phyloP scores from a whole-genome alignment of 2,888 invertebrate species.

The Tupiocoris notatus region DNA sequence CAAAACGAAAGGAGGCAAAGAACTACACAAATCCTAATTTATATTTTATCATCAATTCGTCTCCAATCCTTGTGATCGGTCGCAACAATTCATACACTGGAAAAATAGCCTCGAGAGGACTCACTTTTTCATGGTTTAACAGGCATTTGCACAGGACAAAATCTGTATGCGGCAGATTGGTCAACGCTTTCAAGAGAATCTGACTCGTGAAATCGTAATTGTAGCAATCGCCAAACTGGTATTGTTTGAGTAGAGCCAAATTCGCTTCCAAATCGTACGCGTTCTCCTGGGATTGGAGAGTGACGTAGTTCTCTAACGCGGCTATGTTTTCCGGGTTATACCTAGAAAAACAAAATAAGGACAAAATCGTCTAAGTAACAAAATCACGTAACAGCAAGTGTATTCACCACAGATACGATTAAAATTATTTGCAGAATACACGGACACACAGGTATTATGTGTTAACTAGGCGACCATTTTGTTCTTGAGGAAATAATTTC shows the following conservation, averaged over 20 bases:
- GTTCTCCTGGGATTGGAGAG: conserved; percentile 88
- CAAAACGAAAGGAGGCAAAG: no score
- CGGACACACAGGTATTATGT: no score
- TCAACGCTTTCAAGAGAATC: conserved; percentile 91
- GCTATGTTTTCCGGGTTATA: conserved; percentile 95
- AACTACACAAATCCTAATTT: no score
- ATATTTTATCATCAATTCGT: no score
- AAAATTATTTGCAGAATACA: no score
- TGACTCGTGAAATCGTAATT: conserved; percentile 81
- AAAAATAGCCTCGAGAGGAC: no score
- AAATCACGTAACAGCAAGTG: no score
- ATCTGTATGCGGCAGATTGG: conserved; percentile 96
- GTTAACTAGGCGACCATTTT: no score
- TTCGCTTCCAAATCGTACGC: conserved; percentile 97
- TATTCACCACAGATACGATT: no score
- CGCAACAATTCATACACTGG: no score
- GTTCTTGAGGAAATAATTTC: no score
- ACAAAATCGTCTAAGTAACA: neutral
- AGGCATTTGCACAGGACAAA: conserved; percentile 97
- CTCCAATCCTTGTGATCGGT: no score
- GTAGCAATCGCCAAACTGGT: conserved; percentile 89
- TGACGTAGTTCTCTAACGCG: conserved; percentile 87
- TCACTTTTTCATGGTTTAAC: conserved; percentile 71
- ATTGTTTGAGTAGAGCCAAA: conserved; percentile 91
- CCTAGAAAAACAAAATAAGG: conserved; percentile 57